These are phyloP conservation scores for Periplaneta americana DNA, from an alignment of 1,140 invertebrate genomes.

Conservation along the genomic window DNA sequence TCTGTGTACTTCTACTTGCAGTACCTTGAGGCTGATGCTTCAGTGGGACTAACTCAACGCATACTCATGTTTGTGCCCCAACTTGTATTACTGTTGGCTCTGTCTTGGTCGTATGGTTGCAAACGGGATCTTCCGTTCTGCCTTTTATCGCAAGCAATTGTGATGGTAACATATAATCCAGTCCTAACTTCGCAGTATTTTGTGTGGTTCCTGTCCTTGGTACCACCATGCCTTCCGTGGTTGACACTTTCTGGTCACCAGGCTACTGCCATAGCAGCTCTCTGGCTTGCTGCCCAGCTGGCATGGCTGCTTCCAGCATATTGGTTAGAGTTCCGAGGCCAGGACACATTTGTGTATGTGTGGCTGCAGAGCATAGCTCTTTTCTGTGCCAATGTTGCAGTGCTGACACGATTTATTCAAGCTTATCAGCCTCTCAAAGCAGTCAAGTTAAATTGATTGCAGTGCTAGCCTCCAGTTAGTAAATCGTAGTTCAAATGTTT, in stretches of 20 bases:
- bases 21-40: conserved; percentile 65
- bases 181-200: conserved; percentile 98
- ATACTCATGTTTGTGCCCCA: conserved; percentile 70
- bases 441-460: background rate
- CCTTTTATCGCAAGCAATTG: conserved; percentile 77
- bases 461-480: background rate
- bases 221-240: conserved; percentile 71
- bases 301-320: conserved; percentile 91
- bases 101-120: conserved; percentile 63
- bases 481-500: background rate
- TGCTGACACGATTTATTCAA: conserved; percentile 60
- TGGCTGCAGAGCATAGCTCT: conserved; percentile 74
- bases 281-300: conserved; percentile 77
- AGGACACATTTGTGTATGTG: conserved; percentile 73
- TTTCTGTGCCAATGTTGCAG: conserved; percentile 68
- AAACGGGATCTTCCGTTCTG: conserved; percentile 69
- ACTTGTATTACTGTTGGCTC: conserved; percentile 58
- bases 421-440: conserved; percentile 37
- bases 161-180: conserved; percentile 92
- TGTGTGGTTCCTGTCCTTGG: conserved; percentile 87
- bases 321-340: conserved; percentile 81
- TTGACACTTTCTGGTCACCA: conserved; percentile 48
- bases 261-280: conserved; percentile 37
- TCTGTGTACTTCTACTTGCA: conserved; percentile 93
- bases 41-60: conserved; percentile 43